Base-by-base conservation (phyloP, 2,797 vertebrate species). In the Peromyscus melanophrys region DNA sequence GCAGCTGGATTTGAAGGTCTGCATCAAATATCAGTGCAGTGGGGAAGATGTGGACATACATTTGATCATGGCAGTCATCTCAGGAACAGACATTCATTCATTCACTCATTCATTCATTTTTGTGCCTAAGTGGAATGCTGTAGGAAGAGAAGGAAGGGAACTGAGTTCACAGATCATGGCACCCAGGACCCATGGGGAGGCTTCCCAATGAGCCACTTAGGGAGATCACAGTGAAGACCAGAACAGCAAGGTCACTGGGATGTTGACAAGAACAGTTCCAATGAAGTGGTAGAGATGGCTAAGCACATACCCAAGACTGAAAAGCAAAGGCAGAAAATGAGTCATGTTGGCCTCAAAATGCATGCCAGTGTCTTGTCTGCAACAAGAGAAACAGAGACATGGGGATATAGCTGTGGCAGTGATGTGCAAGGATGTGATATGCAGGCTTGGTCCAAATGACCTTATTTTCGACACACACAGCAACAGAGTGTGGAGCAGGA, bases 31-130 rank as follows among this genome's bases (percentile, higher is more conserved):
- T 89, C 46, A 23, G 21, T 34, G 43, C 46, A 23, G 21, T 34
- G 43, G 25, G 80, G 34, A 85, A 9, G 52, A 17, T 9, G 3
- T 2, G 25, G 43, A 6, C 8, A 59, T 16, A 73, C 40, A 57
- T 6, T 9, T 4, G 37, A 59, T 65, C 4, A 0, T 6, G 27
- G n/a, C 2, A 16, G 2, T 17, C 40, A 63, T 31, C 1, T 10
- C 34, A 43, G 7, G 6, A 4, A 14, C 1, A 29, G 14, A 16
- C 37, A 73, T 40, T 73, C n/a, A 40, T 23, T 73, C n/a, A 37
- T 37, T 71, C 67, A 71, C n/a, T 71, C 17, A 71, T 21, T 40
- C 31, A 13, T 52, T 67, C 65, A 67, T 23, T 43, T 19, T 57
- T 46, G 2, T 0, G 59, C 29, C 61, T 40, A 31, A 17, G 46